Evolutionary conservation across 2,797 vertebrate species (phyloP).

Genomic region (Astyanax mexicanus): DNA sequence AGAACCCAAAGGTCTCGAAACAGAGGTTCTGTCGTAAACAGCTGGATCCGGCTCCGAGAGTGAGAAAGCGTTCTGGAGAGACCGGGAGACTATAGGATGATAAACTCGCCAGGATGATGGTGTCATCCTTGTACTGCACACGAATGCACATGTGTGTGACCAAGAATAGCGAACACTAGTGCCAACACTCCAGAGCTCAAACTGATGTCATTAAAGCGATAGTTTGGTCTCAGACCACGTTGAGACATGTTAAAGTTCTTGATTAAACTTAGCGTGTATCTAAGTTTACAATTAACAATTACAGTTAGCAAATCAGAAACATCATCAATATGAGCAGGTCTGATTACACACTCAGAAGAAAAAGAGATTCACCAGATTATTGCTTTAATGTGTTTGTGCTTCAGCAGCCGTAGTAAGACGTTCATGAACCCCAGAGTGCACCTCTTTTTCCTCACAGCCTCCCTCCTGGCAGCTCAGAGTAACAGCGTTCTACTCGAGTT

Average conservation of each 20-base stretch:
- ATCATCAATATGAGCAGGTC: too few species aligned
- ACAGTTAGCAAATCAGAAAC: too few species aligned
- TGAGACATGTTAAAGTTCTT: too few species aligned
- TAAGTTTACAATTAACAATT: too few species aligned
- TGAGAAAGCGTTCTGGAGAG: background rate
- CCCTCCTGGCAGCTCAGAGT: too few species aligned
- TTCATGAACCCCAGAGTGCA: slow-evolving; percentile 44
- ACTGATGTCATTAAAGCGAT: background rate
- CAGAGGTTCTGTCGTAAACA: slow-evolving; percentile 50
- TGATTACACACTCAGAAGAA: too few species aligned
- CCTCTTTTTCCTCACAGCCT: slow-evolving; percentile 36
- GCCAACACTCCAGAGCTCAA: background rate
- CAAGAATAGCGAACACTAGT: background rate
- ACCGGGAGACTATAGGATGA: background rate
- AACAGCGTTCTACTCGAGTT: too few species aligned
- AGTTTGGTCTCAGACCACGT: background rate
- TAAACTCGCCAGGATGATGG: slow-evolving; percentile 22
- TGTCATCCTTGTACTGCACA: background rate
- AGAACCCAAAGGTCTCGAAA: slow-evolving; percentile 44
- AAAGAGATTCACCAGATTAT: too few species aligned
- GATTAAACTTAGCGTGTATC: too few species aligned
- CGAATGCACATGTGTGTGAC: background rate
- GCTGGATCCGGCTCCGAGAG: slow-evolving; percentile 26
- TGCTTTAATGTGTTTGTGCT: background rate
- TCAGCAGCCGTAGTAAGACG: too few species aligned